These are phyloP conservation scores for Lepidochrysops patricia DNA, from an alignment of 2,888 invertebrate genomes.

Conservation along the genomic window DNA sequence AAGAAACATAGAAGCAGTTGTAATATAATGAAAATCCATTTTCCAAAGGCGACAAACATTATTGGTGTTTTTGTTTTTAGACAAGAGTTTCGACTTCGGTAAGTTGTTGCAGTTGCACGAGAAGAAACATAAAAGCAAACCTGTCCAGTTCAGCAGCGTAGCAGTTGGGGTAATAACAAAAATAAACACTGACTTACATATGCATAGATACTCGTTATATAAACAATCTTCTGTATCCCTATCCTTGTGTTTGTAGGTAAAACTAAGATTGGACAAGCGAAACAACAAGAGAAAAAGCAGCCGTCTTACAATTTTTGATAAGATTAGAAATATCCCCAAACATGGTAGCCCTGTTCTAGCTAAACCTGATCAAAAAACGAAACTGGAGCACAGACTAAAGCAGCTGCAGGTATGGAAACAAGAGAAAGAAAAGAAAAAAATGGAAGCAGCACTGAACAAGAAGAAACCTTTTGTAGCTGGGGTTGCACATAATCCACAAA, in stretches of 20 bases:
- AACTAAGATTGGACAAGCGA: conserved; percentile 42
- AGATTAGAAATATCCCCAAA: conserved; percentile 39
- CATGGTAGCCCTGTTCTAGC: conserved; percentile 34
- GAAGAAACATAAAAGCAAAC: conserved; percentile 53
- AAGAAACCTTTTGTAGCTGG: conserved; percentile 58
- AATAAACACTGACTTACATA: not conserved
- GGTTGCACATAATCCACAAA: conserved; percentile 38
- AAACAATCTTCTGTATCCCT: not conserved
- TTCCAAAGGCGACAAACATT: not conserved
- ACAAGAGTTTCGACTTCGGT: conserved; percentile 50
- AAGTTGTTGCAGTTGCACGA: conserved; percentile 43
- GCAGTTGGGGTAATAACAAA: conserved; percentile 45
- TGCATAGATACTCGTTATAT: not conserved
- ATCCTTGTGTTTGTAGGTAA: conserved; percentile 38
- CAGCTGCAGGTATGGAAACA: conserved; percentile 60
- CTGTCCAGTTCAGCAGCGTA: conserved; percentile 47
- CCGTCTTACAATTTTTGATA: conserved; percentile 47
- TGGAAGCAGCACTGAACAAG: conserved; percentile 40
- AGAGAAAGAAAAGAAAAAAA: conserved; percentile 54
- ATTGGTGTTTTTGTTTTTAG: conserved; percentile 35
- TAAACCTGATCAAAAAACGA: conserved; percentile 25
- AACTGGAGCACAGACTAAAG: conserved; percentile 42
- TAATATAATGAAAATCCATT: not conserved
- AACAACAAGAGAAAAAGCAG: conserved; percentile 42
- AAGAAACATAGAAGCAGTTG: not conserved